Percentiles rank a stretch among this genome's conserved stretches.
Evolutionary conservation across 1,140 invertebrate species (phyloP).

Genomic region (Contarinia nasturtii): DNA sequence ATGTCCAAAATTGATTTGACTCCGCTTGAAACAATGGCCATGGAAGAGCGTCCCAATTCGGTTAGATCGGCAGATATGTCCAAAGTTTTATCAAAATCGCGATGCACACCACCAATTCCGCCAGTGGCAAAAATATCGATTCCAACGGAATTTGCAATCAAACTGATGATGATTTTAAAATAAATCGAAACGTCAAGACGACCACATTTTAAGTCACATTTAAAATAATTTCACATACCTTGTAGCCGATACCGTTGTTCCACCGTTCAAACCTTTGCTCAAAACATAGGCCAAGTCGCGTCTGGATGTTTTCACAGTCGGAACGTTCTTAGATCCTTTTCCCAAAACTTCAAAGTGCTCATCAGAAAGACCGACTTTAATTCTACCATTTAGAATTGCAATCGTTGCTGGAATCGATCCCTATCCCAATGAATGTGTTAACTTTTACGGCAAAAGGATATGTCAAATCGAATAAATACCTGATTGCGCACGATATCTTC

Average conservation of each 20-base stretch:
- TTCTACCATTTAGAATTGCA: conserved; percentile 64
- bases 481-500: conserved; percentile 54
- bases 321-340: conserved; percentile 8
- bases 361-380: conserved; percentile 58
- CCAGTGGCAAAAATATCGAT: conserved; percentile 92
- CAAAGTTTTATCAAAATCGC: conserved; percentile 60
- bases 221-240: too few species aligned
- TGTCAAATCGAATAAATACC: too few species aligned
- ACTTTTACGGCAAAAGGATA: too few species aligned
- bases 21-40: conserved; percentile 85
- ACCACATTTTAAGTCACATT: too few species aligned
- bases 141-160: conserved; percentile 55
- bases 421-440: too few species aligned
- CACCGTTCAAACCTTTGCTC: conserved; percentile 57
- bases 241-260: conserved; percentile 92
- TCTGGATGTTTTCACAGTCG: conserved; percentile 54
- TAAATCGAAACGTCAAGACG: too few species aligned
- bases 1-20: conserved; percentile 97
- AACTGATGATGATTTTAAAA: too few species aligned
- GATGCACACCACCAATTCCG: conserved; percentile 77
- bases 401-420: conserved; percentile 89
- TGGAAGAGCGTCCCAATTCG: conserved; percentile 70
- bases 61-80: conserved; percentile 91
- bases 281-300: conserved; percentile 68
- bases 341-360: conserved; percentile 44